Base-by-base conservation (phyloP, 2,888 invertebrate species). In the Tetragnatha montana region DNA sequence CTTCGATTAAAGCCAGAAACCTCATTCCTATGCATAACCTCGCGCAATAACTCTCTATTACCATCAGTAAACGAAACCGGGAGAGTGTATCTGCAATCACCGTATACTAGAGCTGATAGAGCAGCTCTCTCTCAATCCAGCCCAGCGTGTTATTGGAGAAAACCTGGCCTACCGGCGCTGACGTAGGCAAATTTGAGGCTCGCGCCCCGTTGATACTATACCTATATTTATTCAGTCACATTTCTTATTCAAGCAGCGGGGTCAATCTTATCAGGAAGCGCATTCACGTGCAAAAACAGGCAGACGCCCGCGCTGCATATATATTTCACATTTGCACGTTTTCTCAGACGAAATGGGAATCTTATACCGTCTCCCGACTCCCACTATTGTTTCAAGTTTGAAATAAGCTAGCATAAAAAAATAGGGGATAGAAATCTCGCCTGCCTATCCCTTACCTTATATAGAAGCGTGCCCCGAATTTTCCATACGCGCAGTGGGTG, bases 271-370 rank as follows among this genome's bases (percentile, higher is more conserved):
- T 89, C 89, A 89, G 81, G 22, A 75, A 78, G 73, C 74, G 89
- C 89, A 85, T 86, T 89, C 89, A 86, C 89, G 89, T 89, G 89
- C 89, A 85, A 89, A 89, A 89, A 85, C 78, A 89, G 89, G 47
- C 60, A 83, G 83, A 19, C 83, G 49, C 88, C 88, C 83, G 81
- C n/a, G 84, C 89, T 86, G 89, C 89, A 89, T 89, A 86, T 85
- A 89, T 85, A 89, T 89, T 89, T 89, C 85, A 81, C 89, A 86
- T 89, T 85, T 85, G 89, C 89, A 89, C 89, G 85, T 89, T 89
- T 86, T 86, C 82, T 74, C 81, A 83, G 78, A 47, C 51, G 85
- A 81, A 89, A 89, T 89, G 89, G 85, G 89, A 86, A 89, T 89
- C 89, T 74, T 79, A 88, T 78, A 35, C 51, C 76, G 78, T 85